Evolutionary conservation across 2,888 invertebrate species (phyloP), one percentile per base, ranked within the genome.

Genomic region (Hermodice carunculata): DNA sequence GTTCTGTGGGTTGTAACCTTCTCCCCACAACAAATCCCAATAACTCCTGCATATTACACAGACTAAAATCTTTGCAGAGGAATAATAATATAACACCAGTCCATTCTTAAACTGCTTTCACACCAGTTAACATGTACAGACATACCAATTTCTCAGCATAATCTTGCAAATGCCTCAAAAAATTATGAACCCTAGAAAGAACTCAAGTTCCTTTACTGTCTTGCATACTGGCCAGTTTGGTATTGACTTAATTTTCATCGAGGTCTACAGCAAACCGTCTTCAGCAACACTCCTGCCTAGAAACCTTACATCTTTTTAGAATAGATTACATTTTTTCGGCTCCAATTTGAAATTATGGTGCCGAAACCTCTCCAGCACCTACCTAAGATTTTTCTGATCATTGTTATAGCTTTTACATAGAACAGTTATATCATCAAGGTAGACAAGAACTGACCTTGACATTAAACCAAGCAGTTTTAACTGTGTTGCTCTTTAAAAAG

Each of bases 381-480:
- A 52, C 37, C 24, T 28, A 3, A 51, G 52, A 11, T 14, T 26
- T 11, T 37, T n/a, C n/a, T 52, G 37, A 26, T 60, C 51, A 17
- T 22, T 14, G 8, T 60, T 32, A 22, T 32, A 29, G 3, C 4
- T 48, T 17, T 26, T 3, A 11, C 22, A n/a, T n/a, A 34, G 34
- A 4, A 52, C 37, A 11, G 52, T 14, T 28, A 48, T 11, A 28
- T 60, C 60, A 44, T 60, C 56, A 5, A 56, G 40, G 26, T 26
- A 56, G 4, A 42, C 31, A 22, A 56, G 26, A 42, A 26, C 8
- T 28, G 37, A 11, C 3, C 19, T n/a, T 14, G 29, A 52, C 24
- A 60, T 8, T 14, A 37, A 34, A n/a, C 19, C 34, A 17, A n/a
- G n/a, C n/a, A 49, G 34, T 5, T 24, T 29, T 5, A 17, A 24